Evolutionary conservation across 1,140 invertebrate species (phyloP), one percentile per base, ranked within the genome.

Genomic region (Ostrea edulis): DNA sequence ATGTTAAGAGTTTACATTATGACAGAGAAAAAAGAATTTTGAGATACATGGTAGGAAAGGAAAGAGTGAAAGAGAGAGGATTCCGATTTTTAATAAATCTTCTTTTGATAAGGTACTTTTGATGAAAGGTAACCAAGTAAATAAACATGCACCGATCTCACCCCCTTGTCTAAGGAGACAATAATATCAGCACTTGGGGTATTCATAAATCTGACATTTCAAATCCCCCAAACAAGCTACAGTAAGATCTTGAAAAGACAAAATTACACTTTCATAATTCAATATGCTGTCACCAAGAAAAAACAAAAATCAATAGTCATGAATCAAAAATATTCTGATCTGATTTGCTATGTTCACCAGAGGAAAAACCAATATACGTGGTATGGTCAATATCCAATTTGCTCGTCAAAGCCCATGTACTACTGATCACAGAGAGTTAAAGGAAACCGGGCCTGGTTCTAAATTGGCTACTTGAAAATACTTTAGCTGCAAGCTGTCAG

Each of bases 291-390:
- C 68, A 29, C 17, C 9, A 62, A 29, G 65, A 22, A 77, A 77
- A 71, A 77, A 77, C 22, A 77, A 14, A 77, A 77, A 77, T 77
- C 68, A 25, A 77, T 77, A 77, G 68, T 29, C 22, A 77, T 77
- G 29, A 77, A 77, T 77, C 68, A 77, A 35, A 77, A 77, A 35
- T 77, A 25, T 25, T 35, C 29, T 7, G 68, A 77, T 77, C 29
- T 25, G 68, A 77, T 77, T 77, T 12, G 29, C 9, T 29, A 29
- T 29, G 68, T 29, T 77, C 25, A 77, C 25, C 68, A 35, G 11
- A 77, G 22, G 29, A 29, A 77, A 77, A 77, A 77, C 68, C 22
- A 77, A 77, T 77, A 77, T 77, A 77, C 22, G 4, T 29, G 14
- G 14, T 77, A 77, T 77, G 68, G 68, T 77, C 68, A 77, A 77